Evolutionary conservation across 2,888 invertebrate species (phyloP).

Genomic region (Tenthredo mesomela): DNA sequence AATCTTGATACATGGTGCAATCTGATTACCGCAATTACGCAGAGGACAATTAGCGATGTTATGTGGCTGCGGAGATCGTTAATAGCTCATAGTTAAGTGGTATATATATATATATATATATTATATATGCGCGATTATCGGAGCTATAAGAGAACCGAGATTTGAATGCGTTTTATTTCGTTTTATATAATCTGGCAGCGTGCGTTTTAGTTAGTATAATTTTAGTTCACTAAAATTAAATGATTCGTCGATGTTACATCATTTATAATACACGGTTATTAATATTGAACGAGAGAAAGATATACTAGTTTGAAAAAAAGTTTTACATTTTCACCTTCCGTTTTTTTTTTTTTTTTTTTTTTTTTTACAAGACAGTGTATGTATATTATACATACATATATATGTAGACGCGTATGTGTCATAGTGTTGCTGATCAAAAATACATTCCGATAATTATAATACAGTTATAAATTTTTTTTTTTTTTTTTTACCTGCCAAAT

Average conservation of each 20-base stretch:
- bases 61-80: slow-evolving; percentile 12
- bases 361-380: too few relatives aligned
- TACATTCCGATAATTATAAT: not conserved
- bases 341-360: too few relatives aligned
- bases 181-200: not conserved
- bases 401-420: not conserved
- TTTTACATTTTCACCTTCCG: not conserved
- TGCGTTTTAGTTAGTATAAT: too few relatives aligned
- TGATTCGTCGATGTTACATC: slow-evolving; percentile 30
- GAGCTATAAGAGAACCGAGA: not conserved
- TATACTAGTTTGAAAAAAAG: not conserved
- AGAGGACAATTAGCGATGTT: slow-evolving; percentile 47
- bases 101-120: too few relatives aligned
- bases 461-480: not conserved
- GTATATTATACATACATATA: too few relatives aligned
- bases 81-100: slow-evolving; percentile 44
- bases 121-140: slow-evolving; percentile 32
- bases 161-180: slow-evolving; percentile 17
- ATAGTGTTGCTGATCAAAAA: not conserved
- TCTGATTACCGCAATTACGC: slow-evolving; percentile 50
- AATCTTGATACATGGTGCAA: slow-evolving; percentile 33
- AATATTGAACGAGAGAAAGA: slow-evolving; percentile 12
- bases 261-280: slow-evolving; percentile 27
- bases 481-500: not conserved
- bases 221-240: slow-evolving; percentile 33